Evolutionary conservation across 2,797 vertebrate species (phyloP), one percentile per base, ranked within the genome.

Genomic region (Crenichthys baileyi): DNA sequence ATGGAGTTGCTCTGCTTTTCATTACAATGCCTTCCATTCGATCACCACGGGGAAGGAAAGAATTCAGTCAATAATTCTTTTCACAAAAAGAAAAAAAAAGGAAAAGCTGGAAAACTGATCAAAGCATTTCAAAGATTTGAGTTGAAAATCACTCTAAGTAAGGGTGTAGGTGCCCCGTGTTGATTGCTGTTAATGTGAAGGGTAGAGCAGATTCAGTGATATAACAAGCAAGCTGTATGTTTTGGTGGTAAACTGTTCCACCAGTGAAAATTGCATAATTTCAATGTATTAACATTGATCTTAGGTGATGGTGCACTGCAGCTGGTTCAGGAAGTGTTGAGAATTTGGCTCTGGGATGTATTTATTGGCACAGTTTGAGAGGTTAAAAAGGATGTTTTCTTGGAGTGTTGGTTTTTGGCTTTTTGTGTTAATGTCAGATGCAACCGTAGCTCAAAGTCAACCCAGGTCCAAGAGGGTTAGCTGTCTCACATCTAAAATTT

Each of bases 1-100:
- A 90, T 89, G 81, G 90, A 82, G 81, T 83, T 51, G 72, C 79
- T 88, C 79, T 72, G 87, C 75, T 88, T 90, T 83, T 84, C 79
- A 87, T 90, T 89, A 89, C 86, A 88, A 84, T 72, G 41, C 76
- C 85, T 90, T 83, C 75, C 88, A 83, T 78, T 46, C 1, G 0
- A 76, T 70, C 87, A 58, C 82, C 36, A 67, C 18, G 5, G 88
- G 85, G 81, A 90, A 65, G 80, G 39, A 71, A 80, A 73, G 61
- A 77, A 79, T 85, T 89, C 83, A 73, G 81, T 89, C 81, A 85
- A 85, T 89, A 87, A 80, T 78, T 76, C 72, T 86, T 90, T 87
- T 85, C 76, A 86, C 77, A 24, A 9, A 51, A 74, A 75, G 75
- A 55, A 75, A 36, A 58, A 72, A 55, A 77, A 58, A 72, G 55